Evolutionary conservation across 2,113 vertebrate species (phyloP).

Genomic region (Prolemur simus): DNA sequence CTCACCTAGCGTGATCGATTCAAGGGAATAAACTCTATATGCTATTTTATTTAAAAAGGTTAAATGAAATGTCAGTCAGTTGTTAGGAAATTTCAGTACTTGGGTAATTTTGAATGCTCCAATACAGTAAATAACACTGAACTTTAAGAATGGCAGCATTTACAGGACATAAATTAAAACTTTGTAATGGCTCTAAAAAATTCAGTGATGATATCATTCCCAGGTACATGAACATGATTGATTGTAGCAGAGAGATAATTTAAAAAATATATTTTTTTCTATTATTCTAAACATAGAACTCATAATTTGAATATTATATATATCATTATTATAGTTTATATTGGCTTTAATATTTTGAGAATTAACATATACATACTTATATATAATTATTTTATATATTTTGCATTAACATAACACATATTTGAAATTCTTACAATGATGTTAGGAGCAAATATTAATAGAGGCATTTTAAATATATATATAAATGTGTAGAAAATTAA

Average conservation of each 20-base stretch:
- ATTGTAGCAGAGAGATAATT: neutral
- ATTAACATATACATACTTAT: neutral
- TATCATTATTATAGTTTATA: neutral
- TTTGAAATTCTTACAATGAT: neutral
- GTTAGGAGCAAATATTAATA: neutral
- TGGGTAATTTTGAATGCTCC: constrained; percentile 67
- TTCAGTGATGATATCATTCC: constrained; percentile 24
- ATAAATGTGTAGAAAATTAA: neutral
- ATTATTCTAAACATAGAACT: neutral
- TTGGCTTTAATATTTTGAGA: neutral
- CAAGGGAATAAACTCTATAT: constrained; percentile 58
- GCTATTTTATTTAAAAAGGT: constrained; percentile 74
- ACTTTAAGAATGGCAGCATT: constrained; percentile 61
- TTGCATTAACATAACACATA: neutral
- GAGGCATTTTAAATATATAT: neutral
- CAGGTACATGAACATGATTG: neutral
- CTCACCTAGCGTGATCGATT: constrained; percentile 62
- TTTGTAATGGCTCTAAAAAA: constrained; percentile 54
- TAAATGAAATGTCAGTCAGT: constrained; percentile 76
- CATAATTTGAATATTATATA: neutral
- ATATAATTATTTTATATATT: neutral
- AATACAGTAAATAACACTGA: constrained; percentile 66
- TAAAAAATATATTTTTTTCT: neutral
- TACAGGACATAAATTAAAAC: constrained; percentile 73
- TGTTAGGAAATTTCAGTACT: constrained; percentile 70